Base-by-base conservation (phyloP, 1,140 invertebrate genomes). In the Drosophila mayri region DNA sequence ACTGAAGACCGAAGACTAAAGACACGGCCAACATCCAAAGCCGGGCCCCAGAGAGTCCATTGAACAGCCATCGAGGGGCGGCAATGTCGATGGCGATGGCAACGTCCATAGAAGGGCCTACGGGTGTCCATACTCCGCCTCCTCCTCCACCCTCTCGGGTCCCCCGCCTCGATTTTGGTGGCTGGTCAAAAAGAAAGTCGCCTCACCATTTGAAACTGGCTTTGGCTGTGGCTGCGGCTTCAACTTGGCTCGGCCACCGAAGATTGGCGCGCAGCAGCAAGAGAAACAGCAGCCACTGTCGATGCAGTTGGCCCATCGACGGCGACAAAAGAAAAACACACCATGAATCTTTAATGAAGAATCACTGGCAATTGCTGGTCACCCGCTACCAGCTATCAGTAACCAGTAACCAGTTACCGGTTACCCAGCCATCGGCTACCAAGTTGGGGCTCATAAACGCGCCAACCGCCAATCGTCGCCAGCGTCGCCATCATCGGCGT, bases 281-380 rank as follows among this genome's bases (percentile, higher is more conserved):
- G 70, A 73, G 59, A 70, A 60, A 32, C 62, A 60, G 47, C 72
- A 41, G 61, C 35, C 47, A 43, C 32, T 60, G 68, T 54, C 59
- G 60, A 62, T 64, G 79, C 44, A 46, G 54, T 62, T 80, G 63
- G 52, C 59, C 70, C 70, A 55, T 66, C 59, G 61, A 75, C 72
- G 47, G 49, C 73, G 28, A 59, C 79, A 73, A 76, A 87, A 84
- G 84, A 87, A 87, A 87, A 87, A 90, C 86, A 90, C 86, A 77
- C 81, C 82, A 90, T 90, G 86, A 90, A 90, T 90, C 86, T 90
- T 86, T 90, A 90, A 90, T 90, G 86, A 90, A 90, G 86, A 90
- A 90, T 90, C 63, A 81, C 68, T 54, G 44, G 58, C 41, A 43
- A 18, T 41, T 8, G 40, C 41, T 18, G 14, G 46, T 28, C 4